These are phyloP conservation scores for Drosophila anomelani DNA, from an alignment of 2,888 invertebrate species.

Conservation along the genomic window DNA sequence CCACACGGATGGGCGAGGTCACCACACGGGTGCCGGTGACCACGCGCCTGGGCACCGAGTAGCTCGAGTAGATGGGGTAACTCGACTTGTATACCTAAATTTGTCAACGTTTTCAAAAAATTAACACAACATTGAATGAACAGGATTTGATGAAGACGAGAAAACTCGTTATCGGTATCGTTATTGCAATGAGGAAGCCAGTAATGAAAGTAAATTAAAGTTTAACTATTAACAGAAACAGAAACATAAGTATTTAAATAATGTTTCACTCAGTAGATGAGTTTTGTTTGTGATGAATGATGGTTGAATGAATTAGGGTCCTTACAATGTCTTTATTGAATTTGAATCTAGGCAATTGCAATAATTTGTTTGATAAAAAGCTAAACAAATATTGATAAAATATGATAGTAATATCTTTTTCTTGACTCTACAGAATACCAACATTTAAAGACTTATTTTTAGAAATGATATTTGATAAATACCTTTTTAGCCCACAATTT, in stretches of 20 bases:
- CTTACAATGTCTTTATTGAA: too few relatives aligned
- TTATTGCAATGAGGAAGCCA: constrained; percentile 19
- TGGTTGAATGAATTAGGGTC: not conserved
- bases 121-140: constrained; percentile 30
- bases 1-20: constrained; percentile 82
- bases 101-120: constrained; percentile 49
- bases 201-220: constrained; percentile 1
- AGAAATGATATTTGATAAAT: too few relatives aligned
- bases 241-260: constrained; percentile 3
- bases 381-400: not conserved
- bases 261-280: constrained; percentile 5
- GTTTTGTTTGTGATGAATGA: constrained; percentile 3
- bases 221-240: constrained; percentile 21
- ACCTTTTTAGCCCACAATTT: too few relatives aligned
- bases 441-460: not conserved
- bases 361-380: not conserved
- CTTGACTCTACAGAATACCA: not conserved
- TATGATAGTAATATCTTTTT: not conserved
- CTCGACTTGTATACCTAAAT: constrained; percentile 83
- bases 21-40: constrained; percentile 80
- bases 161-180: not conserved
- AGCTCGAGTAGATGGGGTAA: constrained; percentile 84
- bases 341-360: not conserved
- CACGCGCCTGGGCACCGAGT: constrained; percentile 80
- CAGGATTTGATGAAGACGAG: constrained; percentile 3